These are phyloP conservation scores for Eupithecia inturbata DNA, from an alignment of 2,888 invertebrate genomes.

Conservation along the genomic window DNA sequence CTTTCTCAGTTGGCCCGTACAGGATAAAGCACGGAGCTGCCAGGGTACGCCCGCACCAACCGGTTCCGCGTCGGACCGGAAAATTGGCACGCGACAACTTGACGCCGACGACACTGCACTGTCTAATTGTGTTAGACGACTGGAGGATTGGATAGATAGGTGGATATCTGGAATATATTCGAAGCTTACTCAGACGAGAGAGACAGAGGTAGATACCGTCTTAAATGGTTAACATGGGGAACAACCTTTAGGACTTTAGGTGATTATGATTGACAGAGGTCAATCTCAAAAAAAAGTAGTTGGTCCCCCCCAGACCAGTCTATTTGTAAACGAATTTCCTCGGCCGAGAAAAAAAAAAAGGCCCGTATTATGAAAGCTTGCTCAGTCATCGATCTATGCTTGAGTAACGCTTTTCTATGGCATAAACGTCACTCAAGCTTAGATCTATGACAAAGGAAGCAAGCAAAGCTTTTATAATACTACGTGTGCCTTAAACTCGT, in stretches of 20 bases:
- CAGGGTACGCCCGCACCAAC: slow-evolving; percentile 51
- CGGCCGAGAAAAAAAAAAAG: no score
- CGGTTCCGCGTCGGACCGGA: slow-evolving; percentile 64
- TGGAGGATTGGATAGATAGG: background rate
- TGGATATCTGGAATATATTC: slow-evolving; percentile 1
- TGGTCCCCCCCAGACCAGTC: no score
- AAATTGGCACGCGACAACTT: slow-evolving; percentile 57
- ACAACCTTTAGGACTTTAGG: background rate
- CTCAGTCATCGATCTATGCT: no score
- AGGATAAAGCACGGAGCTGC: slow-evolving; percentile 39
- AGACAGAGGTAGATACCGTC: background rate
- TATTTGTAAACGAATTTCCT: no score
- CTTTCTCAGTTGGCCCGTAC: slow-evolving; percentile 24
- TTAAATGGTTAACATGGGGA: background rate
- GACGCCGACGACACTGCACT: slow-evolving; percentile 42
- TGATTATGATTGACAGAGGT: background rate
- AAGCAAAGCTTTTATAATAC: no score
- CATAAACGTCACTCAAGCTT: no score
- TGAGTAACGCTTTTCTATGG: no score
- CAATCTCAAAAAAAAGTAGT: no score
- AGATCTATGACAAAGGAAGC: no score
- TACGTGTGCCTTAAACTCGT: no score
- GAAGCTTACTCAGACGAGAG: background rate
- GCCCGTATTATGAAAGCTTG: no score
- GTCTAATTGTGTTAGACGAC: slow-evolving; percentile 36